Conservation (phyloP, 2,113 vertebrate species). For the Riparia riparia region DNA sequence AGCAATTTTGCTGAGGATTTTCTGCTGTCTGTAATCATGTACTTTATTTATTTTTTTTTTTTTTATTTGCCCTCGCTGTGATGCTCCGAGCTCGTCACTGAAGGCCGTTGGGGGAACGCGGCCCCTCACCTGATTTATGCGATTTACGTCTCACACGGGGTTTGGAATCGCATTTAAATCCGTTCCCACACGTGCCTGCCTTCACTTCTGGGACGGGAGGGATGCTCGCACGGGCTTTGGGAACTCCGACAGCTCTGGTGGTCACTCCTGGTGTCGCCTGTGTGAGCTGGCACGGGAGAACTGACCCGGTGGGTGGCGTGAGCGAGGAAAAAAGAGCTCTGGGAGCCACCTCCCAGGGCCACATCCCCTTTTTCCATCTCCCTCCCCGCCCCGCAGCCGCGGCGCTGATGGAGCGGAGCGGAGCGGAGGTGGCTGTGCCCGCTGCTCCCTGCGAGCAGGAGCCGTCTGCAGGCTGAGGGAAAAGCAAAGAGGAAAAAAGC, state of each 20-base stretch:
- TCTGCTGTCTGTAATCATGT: background rate
- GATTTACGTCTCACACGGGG: background rate
- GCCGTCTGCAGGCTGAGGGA: background rate
- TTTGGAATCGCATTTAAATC: fast-evolving
- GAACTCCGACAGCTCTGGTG: background rate
- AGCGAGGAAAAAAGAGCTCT: background rate
- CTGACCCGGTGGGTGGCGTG: too few relatives aligned
- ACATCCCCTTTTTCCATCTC: fast-evolving
- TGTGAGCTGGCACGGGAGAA: background rate
- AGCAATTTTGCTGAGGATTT: background rate
- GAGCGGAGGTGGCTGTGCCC: background rate
- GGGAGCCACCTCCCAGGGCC: background rate
- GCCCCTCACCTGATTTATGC: background rate
- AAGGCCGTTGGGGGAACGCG: background rate
- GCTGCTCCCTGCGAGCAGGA: fast-evolving
- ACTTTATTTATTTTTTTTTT: constrained; percentile 38
- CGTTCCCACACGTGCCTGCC: background rate
- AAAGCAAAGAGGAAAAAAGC: background rate
- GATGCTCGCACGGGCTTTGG: background rate
- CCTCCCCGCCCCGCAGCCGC: fast-evolving
- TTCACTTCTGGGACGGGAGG: background rate
- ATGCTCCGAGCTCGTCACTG: background rate
- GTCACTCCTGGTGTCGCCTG: fast-evolving
- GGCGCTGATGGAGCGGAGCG: too few relatives aligned
- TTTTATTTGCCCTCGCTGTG: constrained; percentile 25